Base-by-base conservation (phyloP, 1,140 invertebrate genomes). In the Lethrus apterus region DNA sequence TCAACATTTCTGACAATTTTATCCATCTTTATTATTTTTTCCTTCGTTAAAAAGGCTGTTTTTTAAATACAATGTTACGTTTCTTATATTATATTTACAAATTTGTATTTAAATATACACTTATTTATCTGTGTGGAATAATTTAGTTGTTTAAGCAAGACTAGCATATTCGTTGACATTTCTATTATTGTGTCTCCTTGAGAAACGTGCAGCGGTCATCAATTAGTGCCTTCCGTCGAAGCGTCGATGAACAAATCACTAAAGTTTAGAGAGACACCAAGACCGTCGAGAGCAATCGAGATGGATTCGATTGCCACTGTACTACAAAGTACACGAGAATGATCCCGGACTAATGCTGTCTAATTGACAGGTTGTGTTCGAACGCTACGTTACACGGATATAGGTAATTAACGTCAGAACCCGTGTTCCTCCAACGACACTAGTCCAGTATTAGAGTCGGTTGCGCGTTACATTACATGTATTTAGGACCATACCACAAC, bases 321-420 rank as follows among this genome's bases (percentile, higher is more conserved):
- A 34, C 15, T 26, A 38, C 32, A 35, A 34, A 46, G 18, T 40
- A 40, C 36, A 40, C 19, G 44, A 46, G 44, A 46, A 34, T 17
- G 44, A 38, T 45, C 43, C 46, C 32, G 13, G 20, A 60, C 59
- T 65, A 64, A 65, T 63, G 55, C 63, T 54, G 57, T 63, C 60
- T 65, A 65, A 65, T 65, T 65, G 63, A 65, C 63, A 65, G 63
- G 60, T 65, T 64, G 60, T 65, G 63, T 63, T 63, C 58, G 60
- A 64, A 62, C 59, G 62, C 49, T 52, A 56, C 49, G 59, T 53
- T 63, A 64, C 62, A 64, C 60, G 63, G 63, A 65, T 65, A 65
- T 65, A 64, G 63, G 63, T 65, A 64, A 65, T 65, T 64, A 65
- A 65, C 61, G 63, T 65, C 63, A 64, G 59, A 58, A 63, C 56